Evolutionary conservation across 2,113 vertebrate genomes (phyloP), one percentile per base, ranked within the genome.

Genomic region (Synchiropus splendidus): DNA sequence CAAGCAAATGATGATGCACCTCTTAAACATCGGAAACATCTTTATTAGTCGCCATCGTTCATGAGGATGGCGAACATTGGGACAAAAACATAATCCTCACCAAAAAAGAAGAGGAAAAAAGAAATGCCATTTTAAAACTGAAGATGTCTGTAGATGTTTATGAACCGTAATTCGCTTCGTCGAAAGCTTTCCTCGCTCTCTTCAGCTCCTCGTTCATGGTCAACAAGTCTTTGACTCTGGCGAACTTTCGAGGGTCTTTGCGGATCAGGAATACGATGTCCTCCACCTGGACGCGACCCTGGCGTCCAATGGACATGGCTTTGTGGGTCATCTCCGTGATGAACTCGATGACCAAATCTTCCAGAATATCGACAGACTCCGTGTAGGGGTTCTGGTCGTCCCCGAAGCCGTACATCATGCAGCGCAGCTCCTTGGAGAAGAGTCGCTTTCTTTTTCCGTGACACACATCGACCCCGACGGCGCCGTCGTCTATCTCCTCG

Each of bases 291-390:
- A 99, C 94, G 0, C 95, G 89, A 4, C 95, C 95, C 76, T 97
- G 95, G 48, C 95, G 87, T 18, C 94, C 95, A 14, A 96, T 97
- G 0, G 92, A 94, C 93, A 99, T 97, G 42, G 94, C 95, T 68
- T 98, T 99, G 78, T 99, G 95, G 9, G 94, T 98, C 95, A 97
- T 98, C 70, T 99, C 95, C 14, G 95, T 99, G 78, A 99, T 89
- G 52, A 99, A 99, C 63, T 99, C 95, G 61, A 98, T 98, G 31
- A 99, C 94, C 43, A 98, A 82, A 44, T 99, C 95, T 75, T 99
- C 95, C 42, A 99, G 85, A 44, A 99, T 98, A 55, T 99, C 95
- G 63, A 99, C 95, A 0, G 94, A 98, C 47, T 99, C 95, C 2
- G 95, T 99, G 42, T 99, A 98, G 18, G 95, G 95, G 67, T 99